These are phyloP conservation scores for Ceratoteleas bidentatus DNA, from an alignment of 1,140 invertebrate genomes.

Conservation along the genomic window DNA sequence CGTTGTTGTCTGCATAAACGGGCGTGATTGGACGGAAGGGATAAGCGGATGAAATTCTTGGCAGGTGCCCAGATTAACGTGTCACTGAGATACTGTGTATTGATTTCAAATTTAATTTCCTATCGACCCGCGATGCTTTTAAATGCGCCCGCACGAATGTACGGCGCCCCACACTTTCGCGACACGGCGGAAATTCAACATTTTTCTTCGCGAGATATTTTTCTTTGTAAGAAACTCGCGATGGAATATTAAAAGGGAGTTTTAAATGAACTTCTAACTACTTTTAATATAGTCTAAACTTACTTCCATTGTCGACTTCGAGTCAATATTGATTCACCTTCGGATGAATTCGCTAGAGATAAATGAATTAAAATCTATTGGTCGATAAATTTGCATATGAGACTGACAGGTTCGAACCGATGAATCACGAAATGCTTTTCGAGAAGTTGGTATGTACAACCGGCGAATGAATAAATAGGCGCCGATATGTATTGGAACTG, in stretches of 20 bases:
- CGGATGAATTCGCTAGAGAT: slow-evolving; percentile 63
- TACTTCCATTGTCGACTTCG: slow-evolving; percentile 54
- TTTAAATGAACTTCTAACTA: slow-evolving; percentile 62
- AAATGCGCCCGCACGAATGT: slow-evolving; percentile 43
- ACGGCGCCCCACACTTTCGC: slow-evolving; percentile 13
- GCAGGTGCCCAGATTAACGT: slow-evolving; percentile 64
- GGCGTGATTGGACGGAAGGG: slow-evolving; percentile 33
- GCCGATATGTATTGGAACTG: slow-evolving; percentile 31
- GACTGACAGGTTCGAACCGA: slow-evolving; percentile 51
- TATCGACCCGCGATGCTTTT: slow-evolving; percentile 46
- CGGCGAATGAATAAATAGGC: slow-evolving; percentile 50
- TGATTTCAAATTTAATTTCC: slow-evolving; percentile 65
- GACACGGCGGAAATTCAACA: slow-evolving; percentile 54
- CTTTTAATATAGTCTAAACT: slow-evolving; percentile 65
- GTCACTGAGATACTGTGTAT: slow-evolving; percentile 55
- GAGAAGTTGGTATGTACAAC: slow-evolving; percentile 45
- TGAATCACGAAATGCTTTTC: slow-evolving; percentile 58
- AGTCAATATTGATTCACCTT: slow-evolving; percentile 66
- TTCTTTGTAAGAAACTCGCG: slow-evolving; percentile 54
- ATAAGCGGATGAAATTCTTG: slow-evolving; percentile 59
- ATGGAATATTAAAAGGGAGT: slow-evolving; percentile 55
- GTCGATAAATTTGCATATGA: slow-evolving; percentile 65
- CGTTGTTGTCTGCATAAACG: slow-evolving; percentile 26
- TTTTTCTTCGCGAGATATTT: slow-evolving; percentile 56
- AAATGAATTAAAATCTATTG: slow-evolving; percentile 67